Evolutionary conservation across 2,113 vertebrate species (phyloP), one percentile per base, ranked within the genome.

Genomic region (Pipra filicauda): DNA sequence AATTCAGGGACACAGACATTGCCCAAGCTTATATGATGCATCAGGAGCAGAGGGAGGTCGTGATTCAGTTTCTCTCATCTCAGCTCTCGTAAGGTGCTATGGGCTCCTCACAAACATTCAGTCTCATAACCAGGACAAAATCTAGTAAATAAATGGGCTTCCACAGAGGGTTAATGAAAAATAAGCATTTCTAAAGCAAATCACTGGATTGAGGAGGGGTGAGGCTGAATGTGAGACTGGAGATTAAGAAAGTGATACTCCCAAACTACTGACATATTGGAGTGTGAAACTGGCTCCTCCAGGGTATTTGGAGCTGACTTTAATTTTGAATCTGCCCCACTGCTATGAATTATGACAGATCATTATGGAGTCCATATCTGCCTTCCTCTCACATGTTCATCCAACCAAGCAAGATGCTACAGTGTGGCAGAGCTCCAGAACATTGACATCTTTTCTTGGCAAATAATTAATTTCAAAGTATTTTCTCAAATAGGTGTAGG

Each of bases 381-480:
- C 80, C 93, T 96, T 94, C 85, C 89, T 93, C 93, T 97, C 93
- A 88, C 49, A 15, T 85, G 15, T 66, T 46, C 43, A 92, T 39
- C 71, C 5, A 35, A 88, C 87, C 85, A 91, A 70, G 81, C 95
- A 97, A 93, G 95, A 96, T 93, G 94, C 80, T 88, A 69, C 26
- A 39, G 8, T 37, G 41, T 96, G 96, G 94, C 89, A 69, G 37
- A 64, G 31, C 2, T 71, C 95, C 96, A 96, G 89, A 55, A 74
- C 85, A 91, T 54, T 97, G 96, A 97, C 96, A 96, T 97, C 54
- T 93, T 91, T 96, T 96, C 96, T 87, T 95, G 96, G 95, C 95
- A 96, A 78, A 67, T 94, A 96, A 97, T 97, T 97, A 96, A 89
- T 96, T 95, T 87, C 22, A 61, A 95, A 95, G 74, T 92, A 96